These are phyloP conservation scores for Spodoptera littoralis DNA, from an alignment of 2,888 invertebrate genomes.

Conservation along the genomic window DNA sequence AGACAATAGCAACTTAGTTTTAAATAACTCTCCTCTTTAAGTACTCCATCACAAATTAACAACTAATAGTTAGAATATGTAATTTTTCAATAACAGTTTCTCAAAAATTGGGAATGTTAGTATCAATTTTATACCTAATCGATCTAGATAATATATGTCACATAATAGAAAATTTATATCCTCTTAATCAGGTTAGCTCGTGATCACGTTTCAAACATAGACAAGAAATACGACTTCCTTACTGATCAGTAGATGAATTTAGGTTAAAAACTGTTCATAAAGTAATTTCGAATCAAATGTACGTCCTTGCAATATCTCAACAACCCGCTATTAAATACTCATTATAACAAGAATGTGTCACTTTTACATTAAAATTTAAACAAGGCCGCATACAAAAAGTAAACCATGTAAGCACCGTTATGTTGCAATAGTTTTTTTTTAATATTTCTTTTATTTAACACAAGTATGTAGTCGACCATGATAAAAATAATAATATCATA, in stretches of 20 bases:
- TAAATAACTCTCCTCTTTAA: too few relatives aligned
- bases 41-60: too few relatives aligned
- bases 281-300: conserved; percentile 31
- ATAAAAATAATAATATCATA: conserved; percentile 46
- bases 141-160: background rate
- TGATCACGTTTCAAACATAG: conserved; percentile 1
- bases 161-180: background rate
- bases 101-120: background rate
- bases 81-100: too few relatives aligned
- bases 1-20: too few relatives aligned
- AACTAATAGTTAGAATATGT: too few relatives aligned
- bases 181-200: background rate
- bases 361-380: conserved; percentile 49
- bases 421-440: conserved; percentile 60
- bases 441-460: conserved; percentile 61
- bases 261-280: conserved; percentile 13
- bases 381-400: conserved; percentile 53
- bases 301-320: conserved; percentile 33
- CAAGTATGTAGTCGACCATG: conserved; percentile 45
- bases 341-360: conserved; percentile 53
- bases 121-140: background rate
- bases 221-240: conserved; percentile 33
- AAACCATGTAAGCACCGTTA: conserved; percentile 45
- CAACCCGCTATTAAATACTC: conserved; percentile 42
- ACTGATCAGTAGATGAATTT: conserved; percentile 12